phyloP scores from a whole-genome alignment of 2,113 vertebrate species.

The Hiodon alosoides region DNA sequence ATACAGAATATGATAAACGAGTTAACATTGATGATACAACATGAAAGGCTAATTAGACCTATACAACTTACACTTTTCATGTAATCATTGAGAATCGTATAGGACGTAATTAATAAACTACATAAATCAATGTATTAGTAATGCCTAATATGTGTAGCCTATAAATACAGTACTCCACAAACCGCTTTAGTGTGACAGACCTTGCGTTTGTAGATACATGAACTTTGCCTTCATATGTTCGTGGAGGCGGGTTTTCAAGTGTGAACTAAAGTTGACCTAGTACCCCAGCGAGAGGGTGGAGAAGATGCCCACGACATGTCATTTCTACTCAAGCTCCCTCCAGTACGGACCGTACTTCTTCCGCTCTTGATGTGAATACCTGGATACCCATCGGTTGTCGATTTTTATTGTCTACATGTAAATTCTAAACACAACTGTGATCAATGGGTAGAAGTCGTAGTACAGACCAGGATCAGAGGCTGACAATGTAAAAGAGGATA shows the following conservation, averaged over 20 bases:
- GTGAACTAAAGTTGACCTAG: constrained; percentile 28
- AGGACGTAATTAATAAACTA: too few species aligned
- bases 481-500: constrained; percentile 30
- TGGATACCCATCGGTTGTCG: constrained; percentile 22
- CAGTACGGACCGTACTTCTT: constrained; percentile 16
- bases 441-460: constrained; percentile 24
- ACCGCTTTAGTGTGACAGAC: too few species aligned
- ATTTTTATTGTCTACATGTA: constrained; percentile 26
- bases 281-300: constrained; percentile 19
- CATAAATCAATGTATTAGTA: too few species aligned
- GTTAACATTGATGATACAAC: too few species aligned
- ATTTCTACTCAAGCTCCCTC: constrained; percentile 15
- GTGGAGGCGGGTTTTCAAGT: not conserved
- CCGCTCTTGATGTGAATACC: constrained; percentile 24
- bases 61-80: too few species aligned
- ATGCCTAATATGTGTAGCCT: too few species aligned
- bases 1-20: too few species aligned
- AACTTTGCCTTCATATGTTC: not conserved
- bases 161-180: too few species aligned
- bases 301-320: constrained; percentile 1
- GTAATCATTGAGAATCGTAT: too few species aligned
- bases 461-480: constrained; percentile 31
- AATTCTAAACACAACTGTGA: constrained; percentile 22
- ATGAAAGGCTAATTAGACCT: too few species aligned
- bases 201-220: not conserved